A percentile compares a stretch with the other conserved stretches of the same genome.
Conservation (phyloP, 2,888 invertebrate species). For the Erannis defoliaria region DNA sequence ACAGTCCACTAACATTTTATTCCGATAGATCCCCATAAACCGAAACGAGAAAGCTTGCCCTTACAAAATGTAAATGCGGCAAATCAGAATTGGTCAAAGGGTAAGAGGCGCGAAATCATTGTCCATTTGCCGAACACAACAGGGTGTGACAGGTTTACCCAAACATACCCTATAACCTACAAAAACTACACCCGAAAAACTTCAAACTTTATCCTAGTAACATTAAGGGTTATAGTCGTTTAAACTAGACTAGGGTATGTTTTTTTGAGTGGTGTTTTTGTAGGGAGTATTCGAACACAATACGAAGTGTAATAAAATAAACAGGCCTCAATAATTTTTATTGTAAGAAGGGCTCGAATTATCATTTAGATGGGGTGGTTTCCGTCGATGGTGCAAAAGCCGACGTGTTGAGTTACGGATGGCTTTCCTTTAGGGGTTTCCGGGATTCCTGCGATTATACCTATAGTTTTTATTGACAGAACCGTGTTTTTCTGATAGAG, state of each 20-base stretch:
- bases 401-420: conserved; percentile 73
- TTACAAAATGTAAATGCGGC: conserved; percentile 64
- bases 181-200: conserved; percentile 29
- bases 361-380: conserved; percentile 84
- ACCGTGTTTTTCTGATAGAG: background rate
- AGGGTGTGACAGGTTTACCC: conserved; percentile 60
- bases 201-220: conserved; percentile 12
- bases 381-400: conserved; percentile 62
- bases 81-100: conserved; percentile 72
- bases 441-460: conserved; percentile 69
- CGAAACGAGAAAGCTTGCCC: conserved; percentile 47
- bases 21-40: conserved; percentile 36
- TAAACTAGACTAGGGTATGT: conserved; percentile 31
- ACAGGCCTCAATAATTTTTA: conserved; percentile 85
- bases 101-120: conserved; percentile 68
- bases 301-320: conserved; percentile 85
- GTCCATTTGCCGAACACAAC: conserved; percentile 66
- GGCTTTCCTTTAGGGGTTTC: conserved; percentile 61
- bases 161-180: conserved; percentile 26
- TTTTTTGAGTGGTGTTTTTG: conserved; percentile 47
- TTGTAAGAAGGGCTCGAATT: conserved; percentile 83
- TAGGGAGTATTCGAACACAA: conserved; percentile 75
- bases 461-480: conserved; percentile 43
- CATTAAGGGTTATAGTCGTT: conserved; percentile 41
- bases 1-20: conserved; percentile 28